Base-by-base conservation (phyloP, 1,140 invertebrate species). In the Euwallacea similis region DNA sequence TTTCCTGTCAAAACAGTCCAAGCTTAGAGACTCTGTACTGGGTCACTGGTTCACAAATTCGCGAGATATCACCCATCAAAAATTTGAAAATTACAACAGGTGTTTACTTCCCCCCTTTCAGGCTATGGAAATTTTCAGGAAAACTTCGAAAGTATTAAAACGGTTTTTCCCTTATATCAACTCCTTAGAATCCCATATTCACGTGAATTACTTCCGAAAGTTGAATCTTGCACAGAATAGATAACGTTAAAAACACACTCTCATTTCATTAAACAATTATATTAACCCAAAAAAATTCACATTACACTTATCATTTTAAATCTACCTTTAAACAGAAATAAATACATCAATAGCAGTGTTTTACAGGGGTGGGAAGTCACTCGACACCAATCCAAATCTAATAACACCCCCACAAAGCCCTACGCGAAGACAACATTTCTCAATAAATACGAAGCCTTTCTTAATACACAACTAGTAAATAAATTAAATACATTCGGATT, bases 341-440 rank as follows among this genome's bases (percentile, higher is more conserved):
- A 67, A 72, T 72, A 72, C 71, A 72, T 72, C 66, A 72, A 72
- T 72, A 72, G 71, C 71, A 72, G 53, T 60, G 65, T 67, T 44
- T 67, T 62, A 72, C 71, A 72, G 71, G 71, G 71, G 71, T 65
- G 59, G 53, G 44, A 61, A 68, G 71, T 68, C 71, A 72, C 64
- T 59, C 33, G 21, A 33, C 21, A 59, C 66, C 64, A 67, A 68
- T 62, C 60, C 63, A 68, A 66, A 72, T 50, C 16, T 43, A 70
- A 13, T 64, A 33, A 33, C 21, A 33, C 21, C 21, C 21, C 21
- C 21, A 33, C 21, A 33, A 33, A 33, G 21, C 21, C 21, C 21
- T 33, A 33, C 21, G 21, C 21, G 21, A 33, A 33, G 21, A 33
- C 21, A 33, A 33, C 21, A 33, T 33, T 33, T 33, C 21, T 50